Evolutionary conservation across 2,797 vertebrate genomes (phyloP).

Genomic region (Hemibagrus guttatus): DNA sequence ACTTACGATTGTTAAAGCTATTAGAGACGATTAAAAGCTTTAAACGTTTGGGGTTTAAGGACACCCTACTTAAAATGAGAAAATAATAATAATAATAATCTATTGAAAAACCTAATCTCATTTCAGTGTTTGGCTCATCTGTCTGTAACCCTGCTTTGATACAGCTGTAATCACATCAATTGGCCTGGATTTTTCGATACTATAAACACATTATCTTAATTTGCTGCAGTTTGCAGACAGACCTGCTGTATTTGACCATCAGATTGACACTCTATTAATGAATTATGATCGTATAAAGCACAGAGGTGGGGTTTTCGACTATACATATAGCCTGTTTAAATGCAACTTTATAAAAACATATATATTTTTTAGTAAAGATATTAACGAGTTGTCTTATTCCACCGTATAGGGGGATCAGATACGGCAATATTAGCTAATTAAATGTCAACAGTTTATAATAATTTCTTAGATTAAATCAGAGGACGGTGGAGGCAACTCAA

Average conservation of each 20-base stretch:
- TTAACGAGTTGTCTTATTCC: neutral
- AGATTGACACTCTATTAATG: conserved; percentile 76
- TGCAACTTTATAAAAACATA: neutral
- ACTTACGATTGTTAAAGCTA: conserved; percentile 31
- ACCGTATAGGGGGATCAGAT: neutral
- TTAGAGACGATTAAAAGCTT: conserved; percentile 23
- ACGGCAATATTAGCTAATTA: neutral
- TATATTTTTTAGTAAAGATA: neutral
- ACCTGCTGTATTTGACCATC: conserved; percentile 26
- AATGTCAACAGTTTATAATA: neutral
- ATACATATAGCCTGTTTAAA: neutral
- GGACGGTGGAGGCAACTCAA: neutral
- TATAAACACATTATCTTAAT: conserved; percentile 80
- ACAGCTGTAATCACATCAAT: conserved; percentile 77
- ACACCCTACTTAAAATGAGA: conserved; percentile 46
- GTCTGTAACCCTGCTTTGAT: conserved; percentile 31
- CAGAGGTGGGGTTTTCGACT: neutral
- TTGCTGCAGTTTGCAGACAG: conserved; percentile 75
- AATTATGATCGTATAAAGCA: conserved; percentile 51
- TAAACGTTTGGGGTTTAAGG: conserved; percentile 2
- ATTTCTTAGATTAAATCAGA: neutral
- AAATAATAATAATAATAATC: neutral
- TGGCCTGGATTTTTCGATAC: conserved; percentile 71
- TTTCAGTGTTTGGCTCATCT: conserved; percentile 61
- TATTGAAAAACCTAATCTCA: conserved; percentile 46